Conservation (phyloP, 2,113 vertebrate genomes). For the rabbit (Oryctolagus cuniculus) region mOryCun1.1 NC_091440.1:77889001-77889500, state of each 20-base stretch:
- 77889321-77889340: not conserved
- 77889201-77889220: not conserved
- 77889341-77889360: not conserved
- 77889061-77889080: not conserved
- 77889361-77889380: not conserved
- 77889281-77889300: too few relatives aligned
- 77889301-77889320: not conserved
- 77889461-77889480: not conserved
- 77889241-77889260: not conserved
- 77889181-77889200: not conserved
- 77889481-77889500: not conserved
- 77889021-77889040: not conserved
- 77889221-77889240: not conserved
- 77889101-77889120: not conserved
- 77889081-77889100: not conserved
- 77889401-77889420: not conserved
- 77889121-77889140: not conserved
- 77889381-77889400: not conserved
- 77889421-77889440: conserved; percentile 45
- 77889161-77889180: not conserved
- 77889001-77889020: not conserved
- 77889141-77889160: not conserved
- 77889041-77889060: not conserved
- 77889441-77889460: not conserved
- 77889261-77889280: not conserved